Base-by-base conservation (phyloP, 2,113 vertebrate species). In the Calyptommatus sinebrachiatus region DNA sequence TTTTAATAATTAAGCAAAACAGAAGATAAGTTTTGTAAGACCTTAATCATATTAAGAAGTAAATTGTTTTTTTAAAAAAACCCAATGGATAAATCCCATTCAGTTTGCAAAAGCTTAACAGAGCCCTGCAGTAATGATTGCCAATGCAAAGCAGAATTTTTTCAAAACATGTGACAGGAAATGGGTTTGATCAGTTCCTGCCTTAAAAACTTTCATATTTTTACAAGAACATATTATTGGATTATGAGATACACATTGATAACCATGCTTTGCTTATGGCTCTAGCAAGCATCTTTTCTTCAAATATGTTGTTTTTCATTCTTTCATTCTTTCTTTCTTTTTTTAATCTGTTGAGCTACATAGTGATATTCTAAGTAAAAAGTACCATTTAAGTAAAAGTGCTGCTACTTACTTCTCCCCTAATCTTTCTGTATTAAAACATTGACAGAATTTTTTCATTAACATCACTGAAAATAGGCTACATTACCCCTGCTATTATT, bases 241-340 rank as follows among this genome's bases (percentile, higher is more conserved):
- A 9, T 63, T 70, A n/a, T 18, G 60, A 26, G 16, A 29, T 4
- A 50, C 21, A 31, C 2, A 24, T 50, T 48, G 11, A 18, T 71
- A 62, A 46, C n/a, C n/a, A 41, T 41, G 3, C 35, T 41, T 5
- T 41, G 35, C 1, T 88, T 84, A 91, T 82, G 82, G 61, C 61
- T 65, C 70, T 79, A 71, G 70, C 84, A 77, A 87, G 71, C 22
- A 61, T 84, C 63, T 22, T 76, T 50, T 71, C 8, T 35, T 86
- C 60, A 22, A 31, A 1, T 20, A 11, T 21, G 20, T 12, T 71
- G 9, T 14, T 53, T 63, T 71, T 0, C 1, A 11, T 24, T 74
- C 1, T 65, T 66, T 82, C 68, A 76, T 48, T 48, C 21, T 1
- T 31, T 14, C 65, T 70, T 16, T 57, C 0, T 46, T 45, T 84